Evolutionary conservation across 2,113 vertebrate species (phyloP).

Genomic region (Hiodon alosoides): DNA sequence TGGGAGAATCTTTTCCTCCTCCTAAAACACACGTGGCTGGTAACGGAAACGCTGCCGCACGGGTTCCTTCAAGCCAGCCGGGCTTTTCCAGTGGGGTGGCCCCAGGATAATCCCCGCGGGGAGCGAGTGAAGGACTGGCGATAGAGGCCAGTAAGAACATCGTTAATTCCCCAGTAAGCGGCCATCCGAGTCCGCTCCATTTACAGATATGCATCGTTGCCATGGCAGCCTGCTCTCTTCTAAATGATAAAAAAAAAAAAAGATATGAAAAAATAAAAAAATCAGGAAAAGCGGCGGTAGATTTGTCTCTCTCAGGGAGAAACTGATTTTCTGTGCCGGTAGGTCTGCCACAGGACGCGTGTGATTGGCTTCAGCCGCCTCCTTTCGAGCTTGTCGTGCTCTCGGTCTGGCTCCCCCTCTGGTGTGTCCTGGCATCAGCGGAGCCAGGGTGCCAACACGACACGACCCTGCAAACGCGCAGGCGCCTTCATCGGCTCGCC

Average conservation of each 20-base stretch:
- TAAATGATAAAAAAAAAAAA: conserved; percentile 4
- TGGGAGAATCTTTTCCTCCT: neutral
- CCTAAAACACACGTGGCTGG: conserved; percentile 7
- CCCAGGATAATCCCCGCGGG: neutral
- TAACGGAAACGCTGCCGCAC: neutral
- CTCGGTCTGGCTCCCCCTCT: neutral
- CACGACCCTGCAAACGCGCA: no score
- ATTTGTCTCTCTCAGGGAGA: conserved; percentile 17
- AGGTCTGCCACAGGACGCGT: conserved; percentile 15
- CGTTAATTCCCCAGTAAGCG: conserved; percentile 16
- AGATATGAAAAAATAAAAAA: conserved; percentile 7
- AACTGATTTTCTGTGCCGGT: conserved; percentile 14
- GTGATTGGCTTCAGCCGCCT: conserved; percentile 25
- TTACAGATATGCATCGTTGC: conserved; percentile 21
- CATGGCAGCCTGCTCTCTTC: conserved; percentile 25
- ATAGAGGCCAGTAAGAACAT: neutral
- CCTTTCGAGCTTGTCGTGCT: conserved; percentile 22
- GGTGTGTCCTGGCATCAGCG: neutral
- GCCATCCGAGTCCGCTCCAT: conserved; percentile 7
- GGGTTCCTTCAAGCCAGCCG: neutral
- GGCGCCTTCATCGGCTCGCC: no score
- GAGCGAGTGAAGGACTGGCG: neutral
- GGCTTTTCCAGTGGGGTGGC: neutral
- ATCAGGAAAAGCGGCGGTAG: conserved; percentile 12
- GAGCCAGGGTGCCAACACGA: no score